Percentiles rank a stretch among this genome's conserved stretches.
phyloP scores from a whole-genome alignment of 1,140 invertebrate genomes.

The Pseudomyrmex dendroicus region DNA sequence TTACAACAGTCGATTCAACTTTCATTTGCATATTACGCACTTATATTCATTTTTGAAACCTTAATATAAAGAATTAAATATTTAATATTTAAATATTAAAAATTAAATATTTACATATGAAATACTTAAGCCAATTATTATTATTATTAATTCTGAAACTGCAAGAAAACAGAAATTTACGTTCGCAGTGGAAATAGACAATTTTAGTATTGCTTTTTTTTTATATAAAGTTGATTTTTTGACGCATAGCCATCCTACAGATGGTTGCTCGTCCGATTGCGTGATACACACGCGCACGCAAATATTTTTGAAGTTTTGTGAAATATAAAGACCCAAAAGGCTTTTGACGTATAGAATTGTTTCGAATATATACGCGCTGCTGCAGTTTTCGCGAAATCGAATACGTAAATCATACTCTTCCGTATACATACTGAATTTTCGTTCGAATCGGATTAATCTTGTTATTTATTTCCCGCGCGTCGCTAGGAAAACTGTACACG shows the following conservation, averaged over 20 bases:
- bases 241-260: neutral
- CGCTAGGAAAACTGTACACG: neutral
- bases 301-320: constrained; percentile 31
- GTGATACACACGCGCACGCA: neutral
- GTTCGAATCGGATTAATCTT: constrained; percentile 30
- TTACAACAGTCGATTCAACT: neutral
- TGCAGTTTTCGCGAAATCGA: constrained; percentile 28
- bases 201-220: neutral
- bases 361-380: constrained; percentile 21
- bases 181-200: neutral
- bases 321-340: constrained; percentile 31
- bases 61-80: too few species aligned
- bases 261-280: constrained; percentile 2
- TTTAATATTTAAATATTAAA: too few species aligned
- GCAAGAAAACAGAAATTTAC: neutral
- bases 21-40: neutral
- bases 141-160: neutral
- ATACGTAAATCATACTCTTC: constrained; percentile 24
- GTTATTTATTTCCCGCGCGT: constrained; percentile 31
- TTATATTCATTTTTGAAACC: too few species aligned
- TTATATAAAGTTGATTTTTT: neutral
- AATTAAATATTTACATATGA: too few species aligned
- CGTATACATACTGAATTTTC: constrained; percentile 29
- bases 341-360: constrained; percentile 25
- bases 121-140: too few species aligned